These are phyloP conservation scores for Pollenia angustigena DNA, from an alignment of 2,888 invertebrate genomes.

Conservation along the genomic window DNA sequence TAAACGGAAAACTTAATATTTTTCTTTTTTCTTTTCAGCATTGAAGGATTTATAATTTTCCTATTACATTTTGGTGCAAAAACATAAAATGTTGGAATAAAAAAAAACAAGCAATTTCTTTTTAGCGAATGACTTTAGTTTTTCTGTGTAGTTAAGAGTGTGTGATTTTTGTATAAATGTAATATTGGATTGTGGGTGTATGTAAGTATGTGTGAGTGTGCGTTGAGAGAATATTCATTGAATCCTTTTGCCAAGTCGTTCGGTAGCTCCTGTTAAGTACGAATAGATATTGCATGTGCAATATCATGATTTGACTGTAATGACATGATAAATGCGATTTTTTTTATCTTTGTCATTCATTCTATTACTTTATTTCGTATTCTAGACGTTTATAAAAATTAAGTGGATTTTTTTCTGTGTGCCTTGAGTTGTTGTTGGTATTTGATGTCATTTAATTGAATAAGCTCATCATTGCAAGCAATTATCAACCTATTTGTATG, in stretches of 20 bases:
- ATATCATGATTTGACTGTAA: conserved; percentile 81
- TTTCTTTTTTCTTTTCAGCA: conserved; percentile 35
- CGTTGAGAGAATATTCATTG: conserved; percentile 38
- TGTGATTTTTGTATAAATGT: not conserved
- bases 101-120: conserved; percentile 42
- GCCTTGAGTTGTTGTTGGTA: conserved; percentile 4
- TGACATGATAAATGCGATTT: conserved; percentile 83
- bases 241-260: conserved; percentile 63
- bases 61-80: conserved; percentile 57
- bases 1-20: conserved; percentile 34
- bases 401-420: conserved; percentile 50
- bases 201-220: conserved; percentile 1
- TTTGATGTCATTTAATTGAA: conserved; percentile 76
- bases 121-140: conserved; percentile 63
- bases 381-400: conserved; percentile 61
- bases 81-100: conserved; percentile 47
- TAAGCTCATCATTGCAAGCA: conserved; percentile 77
- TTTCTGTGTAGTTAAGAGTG: not conserved
- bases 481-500: conserved; percentile 72
- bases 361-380: conserved; percentile 74
- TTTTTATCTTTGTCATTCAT: conserved; percentile 75
- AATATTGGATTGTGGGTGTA: not conserved
- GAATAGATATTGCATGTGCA: conserved; percentile 68
- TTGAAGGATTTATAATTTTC: conserved; percentile 65
- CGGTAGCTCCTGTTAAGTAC: conserved; percentile 5